These are phyloP conservation scores for Drosophila cardini DNA, from an alignment of 1,140 invertebrate genomes.

Conservation along the genomic window DNA sequence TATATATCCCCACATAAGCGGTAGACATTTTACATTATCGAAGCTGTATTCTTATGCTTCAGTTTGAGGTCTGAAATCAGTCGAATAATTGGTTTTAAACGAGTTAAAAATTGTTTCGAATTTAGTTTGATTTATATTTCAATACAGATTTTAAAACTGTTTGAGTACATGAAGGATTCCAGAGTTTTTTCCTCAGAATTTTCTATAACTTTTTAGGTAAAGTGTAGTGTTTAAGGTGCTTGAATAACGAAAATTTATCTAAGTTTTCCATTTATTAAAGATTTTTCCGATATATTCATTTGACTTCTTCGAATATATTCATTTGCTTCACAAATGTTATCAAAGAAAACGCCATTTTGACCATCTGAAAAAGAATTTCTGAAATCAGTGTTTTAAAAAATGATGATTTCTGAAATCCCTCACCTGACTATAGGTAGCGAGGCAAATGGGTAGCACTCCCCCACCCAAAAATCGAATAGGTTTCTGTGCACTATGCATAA, in stretches of 20 bases:
- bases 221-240: too few relatives aligned
- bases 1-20: conserved; percentile 58
- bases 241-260: too few relatives aligned
- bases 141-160: too few relatives aligned
- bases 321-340: conserved; percentile 59
- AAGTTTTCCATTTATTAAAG: not conserved
- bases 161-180: too few relatives aligned
- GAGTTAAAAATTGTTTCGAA: too few relatives aligned
- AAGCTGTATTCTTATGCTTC: conserved; percentile 16
- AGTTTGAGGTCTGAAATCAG: not conserved
- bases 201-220: too few relatives aligned
- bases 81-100: not conserved
- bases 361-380: conserved; percentile 36
- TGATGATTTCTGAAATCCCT: not conserved
- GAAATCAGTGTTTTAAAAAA: not conserved
- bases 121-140: too few relatives aligned
- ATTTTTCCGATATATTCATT: not conserved
- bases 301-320: conserved; percentile 31
- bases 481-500: conserved; percentile 48
- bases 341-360: conserved; percentile 57
- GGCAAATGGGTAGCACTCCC: conserved; percentile 53
- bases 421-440: conserved; percentile 48
- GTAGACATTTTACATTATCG: conserved; percentile 24
- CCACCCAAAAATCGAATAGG: conserved; percentile 49
- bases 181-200: too few relatives aligned